phyloP scores from a whole-genome alignment of 2,888 invertebrate species.

The Cheilosia pagana region DNA sequence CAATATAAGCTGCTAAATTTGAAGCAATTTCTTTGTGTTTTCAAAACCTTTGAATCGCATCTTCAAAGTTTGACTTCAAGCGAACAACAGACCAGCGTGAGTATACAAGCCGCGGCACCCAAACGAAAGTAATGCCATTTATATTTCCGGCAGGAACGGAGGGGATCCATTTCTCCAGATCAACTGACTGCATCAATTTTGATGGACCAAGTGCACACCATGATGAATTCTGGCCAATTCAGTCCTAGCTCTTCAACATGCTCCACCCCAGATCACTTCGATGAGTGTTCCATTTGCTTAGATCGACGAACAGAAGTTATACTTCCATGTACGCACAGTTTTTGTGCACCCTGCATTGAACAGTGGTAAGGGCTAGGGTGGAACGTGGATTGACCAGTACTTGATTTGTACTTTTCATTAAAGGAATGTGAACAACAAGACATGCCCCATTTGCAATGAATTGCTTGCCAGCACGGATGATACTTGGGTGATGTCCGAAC shows the following conservation, averaged over 20 bases:
- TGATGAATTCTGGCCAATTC: slow-evolving; percentile 74
- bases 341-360: slow-evolving; percentile 89
- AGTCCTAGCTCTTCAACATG: slow-evolving; percentile 76
- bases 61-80: slow-evolving; percentile 80
- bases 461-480: slow-evolving; percentile 87
- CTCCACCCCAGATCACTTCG: slow-evolving; percentile 80
- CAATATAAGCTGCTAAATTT: slow-evolving; percentile 86
- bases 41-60: slow-evolving; percentile 85
- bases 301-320: slow-evolving; percentile 88
- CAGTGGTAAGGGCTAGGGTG: slow-evolving; percentile 87
- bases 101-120: slow-evolving; percentile 51
- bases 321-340: slow-evolving; percentile 88
- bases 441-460: slow-evolving; percentile 89
- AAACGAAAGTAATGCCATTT: too few species aligned
- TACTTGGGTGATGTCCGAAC: slow-evolving; percentile 87
- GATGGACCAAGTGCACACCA: slow-evolving; percentile 81
- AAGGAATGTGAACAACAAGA: slow-evolving; percentile 88
- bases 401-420: slow-evolving; percentile 54
- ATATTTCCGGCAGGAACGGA: slow-evolving; percentile 39
- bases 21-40: slow-evolving; percentile 87
- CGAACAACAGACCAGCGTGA: slow-evolving; percentile 78
- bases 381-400: too few species aligned
- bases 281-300: slow-evolving; percentile 89
- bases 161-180: slow-evolving; percentile 55
- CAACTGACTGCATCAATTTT: slow-evolving; percentile 82